Percentiles rank a stretch among this genome's conserved stretches.
These are phyloP conservation scores for Drosophila simulans DNA, from an alignment of 1,140 invertebrate genomes.

Conservation along the genomic window DNA sequence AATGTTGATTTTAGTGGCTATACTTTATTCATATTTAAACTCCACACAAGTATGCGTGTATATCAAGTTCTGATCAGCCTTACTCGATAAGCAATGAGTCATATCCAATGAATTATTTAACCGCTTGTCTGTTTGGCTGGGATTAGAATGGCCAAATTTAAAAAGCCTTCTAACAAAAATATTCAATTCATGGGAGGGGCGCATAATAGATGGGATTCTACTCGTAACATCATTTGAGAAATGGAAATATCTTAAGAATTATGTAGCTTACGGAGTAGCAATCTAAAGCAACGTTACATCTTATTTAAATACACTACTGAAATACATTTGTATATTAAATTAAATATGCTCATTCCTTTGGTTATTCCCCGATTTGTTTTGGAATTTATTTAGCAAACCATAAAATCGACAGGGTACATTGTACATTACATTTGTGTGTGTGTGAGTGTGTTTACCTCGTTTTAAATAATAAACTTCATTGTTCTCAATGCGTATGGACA, in stretches of 20 bases:
- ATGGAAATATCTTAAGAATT: neutral
- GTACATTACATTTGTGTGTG: conserved; percentile 63
- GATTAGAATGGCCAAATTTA: neutral
- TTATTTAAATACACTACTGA: neutral
- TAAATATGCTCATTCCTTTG: neutral
- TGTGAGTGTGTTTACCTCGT: conserved; percentile 33
- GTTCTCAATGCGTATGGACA: conserved; percentile 49
- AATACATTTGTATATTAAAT: neutral
- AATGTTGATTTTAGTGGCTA: neutral
- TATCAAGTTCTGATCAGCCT: neutral
- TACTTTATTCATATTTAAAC: neutral
- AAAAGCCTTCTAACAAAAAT: neutral
- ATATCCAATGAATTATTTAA: neutral
- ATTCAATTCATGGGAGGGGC: neutral
- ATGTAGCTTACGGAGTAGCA: neutral
- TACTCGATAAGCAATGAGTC: neutral
- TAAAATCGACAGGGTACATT: conserved; percentile 68
- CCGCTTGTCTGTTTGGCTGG: neutral
- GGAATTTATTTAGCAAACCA: conserved; percentile 76
- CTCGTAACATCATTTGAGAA: neutral
- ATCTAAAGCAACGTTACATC: neutral
- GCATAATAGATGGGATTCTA: neutral
- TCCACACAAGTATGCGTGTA: neutral
- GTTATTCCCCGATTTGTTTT: conserved; percentile 38
- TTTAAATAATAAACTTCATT: conserved; percentile 46